Conservation (phyloP, 2,113 vertebrate species). For the Sprattus sprattus region DNA sequence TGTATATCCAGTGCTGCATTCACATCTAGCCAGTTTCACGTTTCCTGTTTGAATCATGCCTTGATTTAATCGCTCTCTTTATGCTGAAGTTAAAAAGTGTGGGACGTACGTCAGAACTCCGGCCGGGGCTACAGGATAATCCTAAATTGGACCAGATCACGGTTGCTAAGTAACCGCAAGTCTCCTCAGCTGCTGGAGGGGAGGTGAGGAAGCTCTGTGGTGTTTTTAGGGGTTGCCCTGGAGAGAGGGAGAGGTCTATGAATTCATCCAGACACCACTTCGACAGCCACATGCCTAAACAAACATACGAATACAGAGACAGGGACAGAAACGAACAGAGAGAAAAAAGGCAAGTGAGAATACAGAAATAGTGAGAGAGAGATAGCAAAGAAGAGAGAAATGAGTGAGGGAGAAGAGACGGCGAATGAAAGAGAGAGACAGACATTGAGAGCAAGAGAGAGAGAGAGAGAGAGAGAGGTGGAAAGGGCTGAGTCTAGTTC, state of each 20-base stretch:
- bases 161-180: constrained; percentile 75
- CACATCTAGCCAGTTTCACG: background rate
- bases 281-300: too few species aligned
- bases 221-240: background rate
- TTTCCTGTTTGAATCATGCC: background rate
- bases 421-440: too few species aligned
- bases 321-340: background rate
- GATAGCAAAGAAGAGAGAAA: too few species aligned
- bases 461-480: too few species aligned
- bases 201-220: constrained; percentile 44
- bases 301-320: too few species aligned
- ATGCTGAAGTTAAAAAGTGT: background rate
- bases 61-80: background rate
- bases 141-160: constrained; percentile 57
- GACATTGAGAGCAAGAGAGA: too few species aligned
- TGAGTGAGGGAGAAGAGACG: too few species aligned
- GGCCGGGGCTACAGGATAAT: constrained; percentile 59
- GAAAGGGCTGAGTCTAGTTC: too few species aligned
- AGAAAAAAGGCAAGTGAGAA: too few species aligned
- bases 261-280: too few species aligned
- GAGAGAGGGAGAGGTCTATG: background rate
- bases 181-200: constrained; percentile 55
- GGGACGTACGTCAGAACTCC: constrained; percentile 34
- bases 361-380: too few species aligned
- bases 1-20: background rate